These are phyloP conservation scores for Phasia obesa DNA, from an alignment of 2,888 invertebrate genomes.

Conservation along the genomic window DNA sequence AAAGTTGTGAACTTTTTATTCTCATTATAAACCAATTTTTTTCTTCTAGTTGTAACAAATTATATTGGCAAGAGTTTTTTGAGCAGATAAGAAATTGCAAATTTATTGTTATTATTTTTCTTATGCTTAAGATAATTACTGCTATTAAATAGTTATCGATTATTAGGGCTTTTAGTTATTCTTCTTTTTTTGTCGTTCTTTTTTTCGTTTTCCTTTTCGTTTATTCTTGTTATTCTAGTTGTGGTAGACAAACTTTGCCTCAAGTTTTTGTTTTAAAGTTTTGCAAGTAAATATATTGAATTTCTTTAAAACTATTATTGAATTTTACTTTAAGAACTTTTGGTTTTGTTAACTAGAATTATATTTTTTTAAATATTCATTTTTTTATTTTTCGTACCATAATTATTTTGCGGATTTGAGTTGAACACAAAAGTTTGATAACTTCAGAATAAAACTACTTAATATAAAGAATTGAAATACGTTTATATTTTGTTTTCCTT, in stretches of 20 bases:
- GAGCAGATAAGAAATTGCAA: conserved; percentile 17
- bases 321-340: neutral
- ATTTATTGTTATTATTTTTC: conserved; percentile 16
- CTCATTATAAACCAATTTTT: neutral
- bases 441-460: too few species aligned
- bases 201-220: neutral
- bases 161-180: conserved; percentile 26
- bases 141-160: conserved; percentile 44
- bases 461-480: too few species aligned
- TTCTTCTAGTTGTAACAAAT: neutral
- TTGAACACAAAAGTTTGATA: too few species aligned
- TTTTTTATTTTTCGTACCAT: too few species aligned
- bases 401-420: too few species aligned
- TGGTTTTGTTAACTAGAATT: too few species aligned
- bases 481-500: too few species aligned
- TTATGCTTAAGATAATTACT: conserved; percentile 29
- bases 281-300: neutral
- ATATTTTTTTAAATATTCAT: too few species aligned
- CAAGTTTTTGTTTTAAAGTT: conserved; percentile 4
- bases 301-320: neutral
- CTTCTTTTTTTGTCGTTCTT: neutral
- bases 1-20: conserved; percentile 6
- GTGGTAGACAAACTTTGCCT: conserved; percentile 8
- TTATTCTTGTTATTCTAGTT: neutral
- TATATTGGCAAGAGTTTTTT: neutral